Base-by-base conservation (phyloP, 64 coral and sea anemone species). In the Orbicella faveolata region DNA sequence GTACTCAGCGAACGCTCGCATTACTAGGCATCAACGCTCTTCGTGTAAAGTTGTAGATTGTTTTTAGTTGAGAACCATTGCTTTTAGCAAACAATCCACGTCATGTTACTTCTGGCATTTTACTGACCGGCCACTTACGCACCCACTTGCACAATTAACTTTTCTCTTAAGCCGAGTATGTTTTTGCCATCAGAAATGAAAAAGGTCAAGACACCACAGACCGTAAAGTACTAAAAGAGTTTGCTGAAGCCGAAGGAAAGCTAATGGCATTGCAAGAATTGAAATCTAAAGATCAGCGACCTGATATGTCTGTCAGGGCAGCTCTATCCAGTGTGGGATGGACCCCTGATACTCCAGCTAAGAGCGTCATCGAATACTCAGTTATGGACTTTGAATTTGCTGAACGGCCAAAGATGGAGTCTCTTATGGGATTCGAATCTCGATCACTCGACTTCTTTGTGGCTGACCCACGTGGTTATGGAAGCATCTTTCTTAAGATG, bases 341-440 rank as follows among this genome's bases (percentile, higher is more conserved):
- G 88, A 90, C 76, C 10, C 81, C 92, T 12, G 34, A 63, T 41
- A 90, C 62, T 19, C 88, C 93, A 9, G 34, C 83, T 68, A 65
- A 90, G 70, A 79, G 69, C 20, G 93, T 90, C 19, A 77, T 87
- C 2, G 93, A 94, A 80, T 94, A 94, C 75, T 81, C 66, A 2
- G 81, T 51, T 7, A 52, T 91, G 73, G 93, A 94, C 75, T 94
- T 94, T 20, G 93, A 94, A 59, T 94, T 82, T 63, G 74, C 87
- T 33, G 72, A 61, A 20, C 78, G 69, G 57, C 93, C 88, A 57
- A 88, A 94, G 34, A n/a, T 86, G 57, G 70, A 73, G 37, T 91
- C 93, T 14, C 73, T 86, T 0, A 70, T 54, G 36, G 78, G 74
- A 15, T 63, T 83, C 25, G 35, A 74, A 52, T 52, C 26, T 1